Conservation (phyloP, 2,113 vertebrate genomes). For the Globicephala melas region DNA sequence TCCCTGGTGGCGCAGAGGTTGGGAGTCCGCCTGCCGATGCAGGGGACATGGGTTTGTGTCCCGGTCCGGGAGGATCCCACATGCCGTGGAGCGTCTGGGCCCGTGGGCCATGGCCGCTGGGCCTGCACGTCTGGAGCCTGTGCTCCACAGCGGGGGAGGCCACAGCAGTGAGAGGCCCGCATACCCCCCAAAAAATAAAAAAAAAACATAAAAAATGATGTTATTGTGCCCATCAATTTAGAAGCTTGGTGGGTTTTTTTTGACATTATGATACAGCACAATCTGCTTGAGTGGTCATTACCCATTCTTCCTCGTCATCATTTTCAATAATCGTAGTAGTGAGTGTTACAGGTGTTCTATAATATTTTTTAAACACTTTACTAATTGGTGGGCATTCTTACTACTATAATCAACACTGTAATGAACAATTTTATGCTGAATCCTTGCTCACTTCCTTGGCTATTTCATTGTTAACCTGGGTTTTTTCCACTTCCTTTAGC, state of each 20-base stretch:
- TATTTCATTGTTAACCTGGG: background rate
- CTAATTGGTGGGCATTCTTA: background rate
- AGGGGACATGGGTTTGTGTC: too few species aligned
- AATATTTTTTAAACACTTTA: background rate
- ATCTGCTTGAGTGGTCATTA: background rate
- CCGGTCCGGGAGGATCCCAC: too few species aligned
- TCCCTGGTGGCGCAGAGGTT: too few species aligned
- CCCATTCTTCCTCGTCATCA: background rate
- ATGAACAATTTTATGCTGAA: background rate
- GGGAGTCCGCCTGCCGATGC: too few species aligned
- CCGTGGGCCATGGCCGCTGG: too few species aligned
- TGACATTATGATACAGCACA: background rate
- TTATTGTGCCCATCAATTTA: background rate
- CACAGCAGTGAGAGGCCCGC: too few species aligned
- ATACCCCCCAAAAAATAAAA: too few species aligned
- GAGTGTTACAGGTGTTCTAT: background rate
- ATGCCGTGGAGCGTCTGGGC: too few species aligned
- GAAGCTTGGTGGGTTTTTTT: background rate
- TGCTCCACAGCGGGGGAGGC: too few species aligned
- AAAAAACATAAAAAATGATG: background rate
- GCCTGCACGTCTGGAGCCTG: too few species aligned
- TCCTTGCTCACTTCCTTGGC: background rate
- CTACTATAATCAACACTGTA: background rate
- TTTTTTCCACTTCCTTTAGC: constrained; percentile 20
- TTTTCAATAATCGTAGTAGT: background rate